Conservation (phyloP, 2,888 invertebrate genomes). For the Ichneumon xanthorius region DNA sequence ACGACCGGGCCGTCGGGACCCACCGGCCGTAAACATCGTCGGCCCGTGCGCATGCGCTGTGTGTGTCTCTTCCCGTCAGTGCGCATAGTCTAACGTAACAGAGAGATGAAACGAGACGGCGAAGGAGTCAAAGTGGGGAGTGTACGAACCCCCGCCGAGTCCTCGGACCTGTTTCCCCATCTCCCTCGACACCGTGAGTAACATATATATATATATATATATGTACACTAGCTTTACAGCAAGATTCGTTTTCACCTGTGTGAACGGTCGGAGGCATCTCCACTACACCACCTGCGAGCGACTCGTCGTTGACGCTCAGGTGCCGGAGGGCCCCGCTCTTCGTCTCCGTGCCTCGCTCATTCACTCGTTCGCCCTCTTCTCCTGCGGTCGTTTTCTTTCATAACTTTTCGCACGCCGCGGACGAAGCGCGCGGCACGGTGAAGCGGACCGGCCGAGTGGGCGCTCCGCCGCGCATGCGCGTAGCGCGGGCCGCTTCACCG, state of each 20-base stretch:
- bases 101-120: slow-evolving; percentile 33
- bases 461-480: background rate
- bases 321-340: slow-evolving; percentile 42
- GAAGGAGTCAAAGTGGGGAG: slow-evolving; percentile 63
- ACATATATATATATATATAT: background rate
- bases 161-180: slow-evolving; percentile 68
- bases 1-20: background rate
- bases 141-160: slow-evolving; percentile 66
- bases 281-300: slow-evolving; percentile 18
- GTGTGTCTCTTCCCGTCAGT: slow-evolving; percentile 13
- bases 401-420: slow-evolving; percentile 12
- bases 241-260: slow-evolving; percentile 65
- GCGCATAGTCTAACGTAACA: slow-evolving; percentile 17
- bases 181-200: slow-evolving; percentile 27
- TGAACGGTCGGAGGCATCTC: slow-evolving; percentile 21
- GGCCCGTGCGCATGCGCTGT: background rate
- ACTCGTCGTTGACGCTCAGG: slow-evolving; percentile 41
- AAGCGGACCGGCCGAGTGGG: slow-evolving; percentile 36
- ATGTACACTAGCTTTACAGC: slow-evolving; percentile 12
- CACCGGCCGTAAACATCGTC: background rate
- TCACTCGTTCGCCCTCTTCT: slow-evolving; percentile 32
- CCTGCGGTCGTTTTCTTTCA: slow-evolving; percentile 45
- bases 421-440: slow-evolving; percentile 14
- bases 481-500: slow-evolving; percentile 23
- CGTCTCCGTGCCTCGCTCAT: slow-evolving; percentile 69